Conservation (phyloP, 2,888 invertebrate genomes). For the Choreutis nemorana region DNA sequence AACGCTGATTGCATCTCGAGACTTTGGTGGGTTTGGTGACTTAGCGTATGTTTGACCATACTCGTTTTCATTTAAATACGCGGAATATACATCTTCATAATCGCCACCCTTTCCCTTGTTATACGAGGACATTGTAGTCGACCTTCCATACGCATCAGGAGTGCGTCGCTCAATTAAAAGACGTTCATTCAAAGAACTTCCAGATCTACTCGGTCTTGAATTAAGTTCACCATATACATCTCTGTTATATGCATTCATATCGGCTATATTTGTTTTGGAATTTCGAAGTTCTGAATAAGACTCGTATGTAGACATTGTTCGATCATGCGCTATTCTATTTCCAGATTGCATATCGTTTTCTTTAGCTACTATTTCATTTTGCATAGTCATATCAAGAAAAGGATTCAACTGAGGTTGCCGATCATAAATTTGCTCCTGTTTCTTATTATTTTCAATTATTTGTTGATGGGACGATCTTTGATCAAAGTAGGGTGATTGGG, state of each 20-base stretch:
- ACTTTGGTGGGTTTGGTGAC: slow-evolving; percentile 63
- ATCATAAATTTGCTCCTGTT: slow-evolving; percentile 39
- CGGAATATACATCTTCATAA: slow-evolving; percentile 78
- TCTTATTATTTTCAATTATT: slow-evolving; percentile 22
- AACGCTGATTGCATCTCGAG: slow-evolving; percentile 30
- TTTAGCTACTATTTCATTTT: slow-evolving; percentile 21
- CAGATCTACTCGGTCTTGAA: slow-evolving; percentile 26
- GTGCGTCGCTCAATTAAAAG: slow-evolving; percentile 74
- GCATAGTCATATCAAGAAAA: slow-evolving; percentile 34
- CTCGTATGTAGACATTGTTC: no score
- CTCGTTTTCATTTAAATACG: slow-evolving; percentile 37
- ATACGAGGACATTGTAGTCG: slow-evolving; percentile 53
- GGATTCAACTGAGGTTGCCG: slow-evolving; percentile 43
- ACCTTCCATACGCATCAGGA: slow-evolving; percentile 83
- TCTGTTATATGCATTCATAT: slow-evolving; percentile 29
- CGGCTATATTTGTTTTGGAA: slow-evolving; percentile 22
- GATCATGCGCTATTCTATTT: slow-evolving; percentile 13
- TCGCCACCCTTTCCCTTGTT: slow-evolving; percentile 63
- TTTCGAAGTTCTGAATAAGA: slow-evolving; percentile 21
- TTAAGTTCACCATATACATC: slow-evolving; percentile 46
- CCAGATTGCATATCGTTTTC: slow-evolving; percentile 25
- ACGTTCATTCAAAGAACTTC: slow-evolving; percentile 36
- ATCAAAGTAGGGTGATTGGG: slow-evolving; percentile 59
- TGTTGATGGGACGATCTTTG: slow-evolving; percentile 43
- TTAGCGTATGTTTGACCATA: slow-evolving; percentile 64